Percentiles rank a stretch among this genome's conserved stretches.
Evolutionary conservation across 1,140 invertebrate species (phyloP).

Genomic region (Drosophila ohnishii): DNA sequence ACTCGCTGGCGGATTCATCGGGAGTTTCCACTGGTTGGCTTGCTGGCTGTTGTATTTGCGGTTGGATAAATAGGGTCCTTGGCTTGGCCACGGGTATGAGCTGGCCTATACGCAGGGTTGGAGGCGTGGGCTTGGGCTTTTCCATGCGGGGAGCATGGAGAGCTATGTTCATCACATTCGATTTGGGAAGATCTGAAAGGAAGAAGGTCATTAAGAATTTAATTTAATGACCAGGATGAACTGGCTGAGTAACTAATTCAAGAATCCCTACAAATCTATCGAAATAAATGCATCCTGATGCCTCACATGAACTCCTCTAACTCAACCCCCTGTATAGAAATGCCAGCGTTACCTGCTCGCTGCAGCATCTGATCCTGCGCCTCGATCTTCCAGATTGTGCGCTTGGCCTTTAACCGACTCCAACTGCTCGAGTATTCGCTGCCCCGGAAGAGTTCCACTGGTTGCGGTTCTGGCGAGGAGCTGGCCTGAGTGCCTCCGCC

Average conservation of each 20-base stretch:
- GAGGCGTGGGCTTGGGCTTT: constrained; percentile 49
- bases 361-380: constrained; percentile 64
- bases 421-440: constrained; percentile 79
- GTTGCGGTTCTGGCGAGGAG: constrained; percentile 63
- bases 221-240: neutral
- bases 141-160: constrained; percentile 70
- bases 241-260: neutral
- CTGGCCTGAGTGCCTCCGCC: constrained; percentile 75
- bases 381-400: constrained; percentile 78
- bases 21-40: constrained; percentile 18
- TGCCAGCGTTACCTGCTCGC: constrained; percentile 65
- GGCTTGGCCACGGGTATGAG: constrained; percentile 73
- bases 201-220: neutral
- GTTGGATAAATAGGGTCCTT: constrained; percentile 67
- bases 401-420: constrained; percentile 81
- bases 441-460: constrained; percentile 47
- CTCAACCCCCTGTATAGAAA: constrained; percentile 14
- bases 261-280: neutral
- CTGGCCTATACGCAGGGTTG: constrained; percentile 59
- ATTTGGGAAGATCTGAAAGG: constrained; percentile 72
- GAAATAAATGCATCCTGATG: neutral
- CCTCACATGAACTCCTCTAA: constrained; percentile 63
- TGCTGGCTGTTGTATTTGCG: constrained; percentile 38
- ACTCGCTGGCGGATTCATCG: constrained; percentile 60
- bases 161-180: constrained; percentile 81